These are phyloP conservation scores for Drosophila subpulchrella DNA, from an alignment of 1,140 invertebrate genomes.

Conservation along the genomic window DNA sequence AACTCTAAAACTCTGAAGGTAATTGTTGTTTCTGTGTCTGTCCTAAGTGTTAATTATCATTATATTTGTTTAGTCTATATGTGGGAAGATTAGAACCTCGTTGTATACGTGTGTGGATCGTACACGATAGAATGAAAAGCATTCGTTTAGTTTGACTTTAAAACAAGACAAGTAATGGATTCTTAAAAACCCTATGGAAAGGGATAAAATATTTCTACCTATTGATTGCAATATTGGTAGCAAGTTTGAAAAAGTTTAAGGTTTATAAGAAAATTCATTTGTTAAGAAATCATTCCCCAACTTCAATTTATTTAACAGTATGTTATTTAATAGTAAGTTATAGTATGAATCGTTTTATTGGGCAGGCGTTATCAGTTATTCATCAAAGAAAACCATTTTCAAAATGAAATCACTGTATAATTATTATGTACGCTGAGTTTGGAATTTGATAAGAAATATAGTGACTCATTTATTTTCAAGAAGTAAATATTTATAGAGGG, in stretches of 20 bases:
- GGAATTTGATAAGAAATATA: background rate
- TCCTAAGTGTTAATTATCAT: conserved; percentile 49
- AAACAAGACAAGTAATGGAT: too few species aligned
- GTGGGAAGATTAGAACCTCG: conserved; percentile 21
- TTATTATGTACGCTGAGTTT: background rate
- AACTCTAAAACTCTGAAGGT: conserved; percentile 52
- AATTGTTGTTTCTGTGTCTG: conserved; percentile 42
- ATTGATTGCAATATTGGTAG: too few species aligned
- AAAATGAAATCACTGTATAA: background rate
- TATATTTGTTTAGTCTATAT: conserved; percentile 34
- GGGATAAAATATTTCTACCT: background rate
- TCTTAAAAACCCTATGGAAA: background rate
- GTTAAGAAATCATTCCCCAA: too few species aligned
- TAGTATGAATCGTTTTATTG: too few species aligned
- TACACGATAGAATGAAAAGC: background rate
- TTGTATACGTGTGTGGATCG: background rate
- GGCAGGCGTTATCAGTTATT: too few species aligned
- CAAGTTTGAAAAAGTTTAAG: too few species aligned
- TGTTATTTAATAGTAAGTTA: too few species aligned
- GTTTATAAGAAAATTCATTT: too few species aligned
- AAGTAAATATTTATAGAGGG: background rate
- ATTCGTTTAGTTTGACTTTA: background rate
- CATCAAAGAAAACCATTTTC: background rate
- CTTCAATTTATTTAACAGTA: too few species aligned
- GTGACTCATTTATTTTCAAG: background rate